Evolutionary conservation across 2,797 vertebrate genomes (phyloP), one percentile per base, ranked within the genome.

Genomic region (Sebastes baramenuke): DNA sequence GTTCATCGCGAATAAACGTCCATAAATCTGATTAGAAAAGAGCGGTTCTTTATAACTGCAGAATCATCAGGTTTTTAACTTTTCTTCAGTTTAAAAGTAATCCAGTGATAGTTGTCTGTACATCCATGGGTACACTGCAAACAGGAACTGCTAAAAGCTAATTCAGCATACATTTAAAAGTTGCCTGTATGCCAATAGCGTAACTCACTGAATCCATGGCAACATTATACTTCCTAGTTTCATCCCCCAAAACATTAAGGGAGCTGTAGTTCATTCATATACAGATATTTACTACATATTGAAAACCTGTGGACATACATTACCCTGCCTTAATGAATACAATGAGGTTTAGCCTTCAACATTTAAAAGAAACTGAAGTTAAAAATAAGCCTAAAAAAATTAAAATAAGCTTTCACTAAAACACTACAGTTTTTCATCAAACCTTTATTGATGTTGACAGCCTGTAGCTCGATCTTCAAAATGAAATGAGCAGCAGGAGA

Each of bases 61-160:
- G 42, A 46, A 0, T 46, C 42, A 46, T 46, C 42, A 46, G 16
- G 14, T 46, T 46, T 46, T 46, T 46, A 46, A 46, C 0, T 18
- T 46, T 18, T 18, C 42, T 46, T 46, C 42, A 46, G 42, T 46
- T 2, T 46, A 1, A 46, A 46, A 46, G 42, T 42, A 42, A 42
- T 42, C 38, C 38, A 14, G 38, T 42, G 13, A 42, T 42, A 42
- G 38, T 18, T 46, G 42, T 46, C 42, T 46, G 6, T 46, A 1
- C 42, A 18, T 18, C 42, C 14, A 46, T 0, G 14, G 42, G 42
- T 46, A 46, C 42, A 0, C 0, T 46, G 3, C 14, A 18, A 46
- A 46, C 14, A 46, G 42, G 42, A 46, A 46, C 16, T 46, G 42
- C 42, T 46, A 3, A 46, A 16, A 16, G 42, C 42, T 46, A 46